Evolutionary conservation across 2,113 vertebrate genomes (phyloP).

Genomic region (Taxidea taxus): DNA sequence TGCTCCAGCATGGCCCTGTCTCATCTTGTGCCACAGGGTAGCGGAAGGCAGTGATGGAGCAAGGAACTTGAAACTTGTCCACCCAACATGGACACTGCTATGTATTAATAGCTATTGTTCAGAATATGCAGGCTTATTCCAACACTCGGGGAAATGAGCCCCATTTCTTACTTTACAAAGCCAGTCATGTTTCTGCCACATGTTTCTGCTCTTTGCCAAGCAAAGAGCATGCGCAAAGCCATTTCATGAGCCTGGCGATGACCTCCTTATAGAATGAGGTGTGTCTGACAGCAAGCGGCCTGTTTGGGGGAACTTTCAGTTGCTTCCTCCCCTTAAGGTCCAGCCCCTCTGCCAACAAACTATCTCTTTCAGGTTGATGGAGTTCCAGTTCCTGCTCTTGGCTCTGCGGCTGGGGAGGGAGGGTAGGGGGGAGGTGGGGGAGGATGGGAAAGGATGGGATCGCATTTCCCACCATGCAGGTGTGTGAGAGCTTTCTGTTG

Average conservation of each 20-base stretch:
- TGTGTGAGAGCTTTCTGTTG: background rate
- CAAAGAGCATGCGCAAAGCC: background rate
- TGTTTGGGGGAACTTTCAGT: background rate
- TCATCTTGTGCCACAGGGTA: background rate
- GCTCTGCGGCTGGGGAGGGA: fast-evolving
- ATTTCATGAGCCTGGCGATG: too few relatives aligned
- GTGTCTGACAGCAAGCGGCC: background rate
- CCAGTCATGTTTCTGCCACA: background rate
- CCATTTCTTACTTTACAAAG: background rate
- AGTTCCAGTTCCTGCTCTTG: background rate
- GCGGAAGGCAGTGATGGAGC: fast-evolving
- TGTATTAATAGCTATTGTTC: background rate
- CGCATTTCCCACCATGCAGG: background rate
- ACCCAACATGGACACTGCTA: background rate
- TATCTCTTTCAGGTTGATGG: background rate
- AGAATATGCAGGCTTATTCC: background rate
- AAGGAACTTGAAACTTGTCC: background rate
- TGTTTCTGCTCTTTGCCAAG: background rate
- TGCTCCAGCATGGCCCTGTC: background rate
- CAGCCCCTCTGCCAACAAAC: background rate
- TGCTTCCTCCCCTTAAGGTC: background rate
- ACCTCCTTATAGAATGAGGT: background rate
- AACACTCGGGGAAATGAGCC: background rate
- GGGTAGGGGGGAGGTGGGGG: too few relatives aligned
- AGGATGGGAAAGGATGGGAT: background rate